phyloP scores from a whole-genome alignment of 2,113 vertebrate species.

The Brachirus orientalis region DNA sequence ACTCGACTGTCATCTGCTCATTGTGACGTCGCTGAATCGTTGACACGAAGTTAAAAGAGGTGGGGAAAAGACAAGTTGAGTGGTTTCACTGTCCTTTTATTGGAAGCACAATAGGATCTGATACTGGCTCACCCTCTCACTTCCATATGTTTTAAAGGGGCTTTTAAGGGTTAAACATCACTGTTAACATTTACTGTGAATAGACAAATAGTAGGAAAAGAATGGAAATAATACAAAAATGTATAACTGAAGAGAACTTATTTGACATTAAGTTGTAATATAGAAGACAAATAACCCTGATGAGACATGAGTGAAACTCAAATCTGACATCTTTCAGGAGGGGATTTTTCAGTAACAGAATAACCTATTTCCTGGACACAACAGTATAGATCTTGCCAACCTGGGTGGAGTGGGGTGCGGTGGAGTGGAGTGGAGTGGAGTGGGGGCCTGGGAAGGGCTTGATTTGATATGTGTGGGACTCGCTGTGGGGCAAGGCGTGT shows the following conservation, averaged over 20 bases:
- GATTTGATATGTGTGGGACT: slow-evolving; percentile 74
- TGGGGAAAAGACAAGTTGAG: slow-evolving; percentile 24
- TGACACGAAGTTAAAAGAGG: slow-evolving; percentile 6
- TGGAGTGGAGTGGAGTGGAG: neutral
- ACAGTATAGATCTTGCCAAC: slow-evolving; percentile 11
- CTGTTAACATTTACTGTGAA: neutral
- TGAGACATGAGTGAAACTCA: slow-evolving; percentile 21
- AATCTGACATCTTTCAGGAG: slow-evolving; percentile 14
- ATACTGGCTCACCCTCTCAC: slow-evolving; percentile 28
- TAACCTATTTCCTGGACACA: slow-evolving; percentile 35
- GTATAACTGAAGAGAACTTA: neutral
- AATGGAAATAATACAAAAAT: neutral
- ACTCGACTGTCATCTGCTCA: neutral
- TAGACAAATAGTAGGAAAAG: neutral
- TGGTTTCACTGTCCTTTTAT: slow-evolving; percentile 49
- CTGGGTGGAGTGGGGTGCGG: neutral
- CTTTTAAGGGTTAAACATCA: slow-evolving; percentile 1
- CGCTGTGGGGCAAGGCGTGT: slow-evolving; percentile 64
- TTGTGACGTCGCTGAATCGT: slow-evolving; percentile 36
- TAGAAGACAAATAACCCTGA: neutral
- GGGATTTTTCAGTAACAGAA: slow-evolving; percentile 67
- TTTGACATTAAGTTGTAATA: neutral
- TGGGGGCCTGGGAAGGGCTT: slow-evolving; percentile 12
- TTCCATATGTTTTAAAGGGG: slow-evolving; percentile 10
- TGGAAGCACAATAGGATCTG: slow-evolving; percentile 22